Conservation (phyloP, 2,113 vertebrate genomes). For the Hippocampus barbouri region DNA sequence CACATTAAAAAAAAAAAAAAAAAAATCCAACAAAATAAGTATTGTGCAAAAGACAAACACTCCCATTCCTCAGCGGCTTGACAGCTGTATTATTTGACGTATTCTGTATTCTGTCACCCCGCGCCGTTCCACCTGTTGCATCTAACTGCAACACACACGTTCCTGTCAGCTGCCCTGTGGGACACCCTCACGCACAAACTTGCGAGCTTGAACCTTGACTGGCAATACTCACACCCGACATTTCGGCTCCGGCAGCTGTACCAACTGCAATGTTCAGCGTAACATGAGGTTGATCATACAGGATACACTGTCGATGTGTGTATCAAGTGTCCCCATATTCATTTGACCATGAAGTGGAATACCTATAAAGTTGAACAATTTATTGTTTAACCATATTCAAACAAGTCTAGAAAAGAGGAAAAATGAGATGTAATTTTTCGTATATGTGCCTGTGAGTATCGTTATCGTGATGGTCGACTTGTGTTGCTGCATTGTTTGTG, state of each 20-base stretch:
- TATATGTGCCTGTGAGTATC: no score
- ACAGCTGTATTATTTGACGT: constrained; percentile 45
- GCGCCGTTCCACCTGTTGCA: constrained; percentile 67
- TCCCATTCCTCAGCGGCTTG: constrained; percentile 26
- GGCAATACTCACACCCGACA: neutral
- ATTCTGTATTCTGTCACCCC: constrained; percentile 5
- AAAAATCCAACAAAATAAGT: neutral
- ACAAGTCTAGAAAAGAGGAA: no score
- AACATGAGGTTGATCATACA: neutral
- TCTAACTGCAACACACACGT: constrained; percentile 41
- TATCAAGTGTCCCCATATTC: neutral
- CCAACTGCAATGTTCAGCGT: neutral
- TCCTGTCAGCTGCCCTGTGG: constrained; percentile 37
- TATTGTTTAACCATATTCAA: neutral
- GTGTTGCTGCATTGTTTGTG: neutral
- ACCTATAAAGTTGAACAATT: neutral
- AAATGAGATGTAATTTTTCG: no score
- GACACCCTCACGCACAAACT: constrained; percentile 30
- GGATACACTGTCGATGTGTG: neutral
- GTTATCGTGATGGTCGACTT: neutral
- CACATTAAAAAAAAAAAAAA: neutral
- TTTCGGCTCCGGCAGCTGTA: constrained; percentile 2
- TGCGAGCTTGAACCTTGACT: constrained; percentile 2
- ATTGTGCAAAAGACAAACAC: constrained; percentile 33
- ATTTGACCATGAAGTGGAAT: neutral